These are phyloP conservation scores for Rhopalosiphum maidis DNA, from an alignment of 1,140 invertebrate species.

Conservation along the genomic window DNA sequence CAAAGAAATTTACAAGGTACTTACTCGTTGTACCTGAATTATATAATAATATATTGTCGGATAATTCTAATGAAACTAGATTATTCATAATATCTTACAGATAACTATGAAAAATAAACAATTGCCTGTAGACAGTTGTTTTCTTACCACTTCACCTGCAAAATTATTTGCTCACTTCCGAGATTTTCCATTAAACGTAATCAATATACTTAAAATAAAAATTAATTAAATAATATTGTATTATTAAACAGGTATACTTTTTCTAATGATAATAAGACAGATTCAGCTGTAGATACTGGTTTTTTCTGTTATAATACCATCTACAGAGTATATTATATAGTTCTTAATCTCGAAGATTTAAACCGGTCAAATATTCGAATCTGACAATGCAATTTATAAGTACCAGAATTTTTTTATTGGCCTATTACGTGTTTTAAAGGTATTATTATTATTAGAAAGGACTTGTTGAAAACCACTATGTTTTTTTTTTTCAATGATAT, in stretches of 20 bases:
- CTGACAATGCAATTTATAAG: not conserved
- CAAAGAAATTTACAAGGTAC: not conserved
- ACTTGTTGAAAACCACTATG: too few relatives aligned
- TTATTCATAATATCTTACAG: not conserved
- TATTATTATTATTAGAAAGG: too few relatives aligned
- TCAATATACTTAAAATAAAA: too few relatives aligned
- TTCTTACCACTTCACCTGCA: not conserved
- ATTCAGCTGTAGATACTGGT: not conserved
- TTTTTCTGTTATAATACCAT: not conserved
- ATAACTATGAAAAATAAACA: not conserved
- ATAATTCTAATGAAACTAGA: not conserved
- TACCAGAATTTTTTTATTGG: not conserved
- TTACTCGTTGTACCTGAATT: not conserved
- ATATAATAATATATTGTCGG: not conserved
- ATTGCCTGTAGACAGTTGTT: not conserved
- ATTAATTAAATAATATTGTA: too few relatives aligned
- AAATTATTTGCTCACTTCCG: too few relatives aligned
- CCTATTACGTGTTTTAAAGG: too few relatives aligned
- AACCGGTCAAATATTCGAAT: not conserved
- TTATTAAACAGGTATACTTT: not conserved
- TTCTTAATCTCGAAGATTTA: not conserved
- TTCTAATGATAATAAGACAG: not conserved
- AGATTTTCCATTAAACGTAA: too few relatives aligned
- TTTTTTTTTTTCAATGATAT: too few relatives aligned
- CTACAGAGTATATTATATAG: not conserved